A percentile compares a stretch with the other conserved stretches of the same genome.
Conservation (phyloP, 2,113 vertebrate genomes). For the Callochromis pleurospilus region DNA sequence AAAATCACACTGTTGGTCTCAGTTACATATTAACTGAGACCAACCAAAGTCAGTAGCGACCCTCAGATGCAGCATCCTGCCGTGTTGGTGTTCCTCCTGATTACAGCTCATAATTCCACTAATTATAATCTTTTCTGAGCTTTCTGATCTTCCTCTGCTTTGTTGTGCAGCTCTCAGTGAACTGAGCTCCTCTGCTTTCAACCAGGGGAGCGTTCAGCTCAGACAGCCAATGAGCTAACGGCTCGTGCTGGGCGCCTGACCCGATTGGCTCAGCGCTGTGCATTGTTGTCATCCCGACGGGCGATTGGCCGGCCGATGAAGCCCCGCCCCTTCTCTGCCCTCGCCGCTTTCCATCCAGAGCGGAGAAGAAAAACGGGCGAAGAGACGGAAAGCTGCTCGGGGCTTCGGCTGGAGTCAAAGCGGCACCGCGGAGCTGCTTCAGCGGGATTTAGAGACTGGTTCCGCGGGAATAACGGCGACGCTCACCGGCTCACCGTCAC, state of each 20-base stretch:
- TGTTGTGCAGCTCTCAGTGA: background rate
- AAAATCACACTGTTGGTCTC: background rate
- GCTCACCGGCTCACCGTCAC: background rate
- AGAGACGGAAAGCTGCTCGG: background rate
- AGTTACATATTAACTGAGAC: background rate
- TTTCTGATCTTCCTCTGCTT: background rate
- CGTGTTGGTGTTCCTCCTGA: background rate
- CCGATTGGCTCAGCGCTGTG: background rate
- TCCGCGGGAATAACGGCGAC: background rate
- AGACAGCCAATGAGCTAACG: conserved; percentile 4
- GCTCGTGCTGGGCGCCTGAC: background rate
- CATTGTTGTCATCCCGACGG: background rate
- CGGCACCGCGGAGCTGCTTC: background rate
- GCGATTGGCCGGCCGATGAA: conserved; percentile 12
- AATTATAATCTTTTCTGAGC: background rate
- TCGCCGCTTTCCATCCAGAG: conserved; percentile 6
- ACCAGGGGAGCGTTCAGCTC: background rate
- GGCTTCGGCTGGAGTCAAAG: background rate
- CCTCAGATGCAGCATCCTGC: background rate
- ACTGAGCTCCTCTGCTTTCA: background rate
- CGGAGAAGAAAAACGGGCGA: background rate
- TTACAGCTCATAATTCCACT: accelerated
- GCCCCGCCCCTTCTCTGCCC: conserved; percentile 5
- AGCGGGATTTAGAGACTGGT: background rate
- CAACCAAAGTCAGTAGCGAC: background rate